phyloP scores from a whole-genome alignment of 2,888 invertebrate species.

The Nephrotoma flavescens region DNA sequence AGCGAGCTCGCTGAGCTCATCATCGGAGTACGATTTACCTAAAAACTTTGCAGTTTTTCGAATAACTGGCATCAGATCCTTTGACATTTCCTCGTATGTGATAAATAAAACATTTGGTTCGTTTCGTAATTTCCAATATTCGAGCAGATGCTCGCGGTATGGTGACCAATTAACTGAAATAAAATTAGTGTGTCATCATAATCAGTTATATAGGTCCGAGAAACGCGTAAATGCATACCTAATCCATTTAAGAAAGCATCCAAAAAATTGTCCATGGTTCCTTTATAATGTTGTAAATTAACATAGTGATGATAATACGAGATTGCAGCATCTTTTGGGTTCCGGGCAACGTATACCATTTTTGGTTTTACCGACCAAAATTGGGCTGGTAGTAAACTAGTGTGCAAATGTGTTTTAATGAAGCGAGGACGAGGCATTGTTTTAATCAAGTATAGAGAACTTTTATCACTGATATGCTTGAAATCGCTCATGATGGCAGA shows the following conservation, averaged over 20 bases:
- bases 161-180: neutral
- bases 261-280: no score
- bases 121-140: no score
- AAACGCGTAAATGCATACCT: no score
- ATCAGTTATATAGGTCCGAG: no score
- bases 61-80: conserved; percentile 19
- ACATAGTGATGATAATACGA: neutral
- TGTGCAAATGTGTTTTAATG: neutral
- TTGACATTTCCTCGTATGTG: conserved; percentile 23
- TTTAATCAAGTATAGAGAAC: neutral
- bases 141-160: neutral
- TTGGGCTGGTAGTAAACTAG: neutral
- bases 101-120: no score
- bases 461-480: neutral
- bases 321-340: neutral
- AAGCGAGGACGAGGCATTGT: neutral
- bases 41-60: conserved; percentile 20
- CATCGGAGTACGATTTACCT: conserved; percentile 14
- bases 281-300: neutral
- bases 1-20: conserved; percentile 17
- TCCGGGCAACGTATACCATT: neutral
- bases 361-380: neutral
- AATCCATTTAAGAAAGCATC: no score
- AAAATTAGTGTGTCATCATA: neutral
- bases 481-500: neutral